Base-by-base conservation (phyloP, 2,888 invertebrate species). In the Cantharis rufa region DNA sequence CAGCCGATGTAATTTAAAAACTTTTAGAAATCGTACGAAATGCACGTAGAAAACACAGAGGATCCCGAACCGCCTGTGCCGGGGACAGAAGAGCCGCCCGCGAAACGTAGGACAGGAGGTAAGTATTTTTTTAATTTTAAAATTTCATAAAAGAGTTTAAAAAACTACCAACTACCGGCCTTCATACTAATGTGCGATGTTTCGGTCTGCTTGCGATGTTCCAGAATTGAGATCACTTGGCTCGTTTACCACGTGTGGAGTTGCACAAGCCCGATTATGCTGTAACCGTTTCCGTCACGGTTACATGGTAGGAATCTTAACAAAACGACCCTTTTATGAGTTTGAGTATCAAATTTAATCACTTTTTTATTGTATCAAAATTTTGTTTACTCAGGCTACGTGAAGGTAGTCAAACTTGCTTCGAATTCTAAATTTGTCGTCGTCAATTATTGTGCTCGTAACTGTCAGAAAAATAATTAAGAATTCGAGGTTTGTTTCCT, bases 191-290 rank as follows among this genome's bases (percentile, higher is more conserved):
- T 89, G 86, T 87, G 88, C 86, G 88, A 85, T 88, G 86, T 86
- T 85, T 85, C 86, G 86, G 86, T 89, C 88, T 89, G 89, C 89
- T 89, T 89, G 88, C 88, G 89, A 88, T 89, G 89, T 89, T 89
- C 87, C 89, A 89, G 89, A 88, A 86, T 84, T 85, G 87, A 86
- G 86, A 87, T 85, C 86, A 83, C 81, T 87, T 86, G 84, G 85
- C 83, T 86, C 85, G 86, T 86, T 66, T 85, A 85, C 86, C 86
- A 84, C 85, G 83, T 84, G 82, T 85, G 86, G 87, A 86, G 84
- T 86, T 82, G 84, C 85, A 80, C 82, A 82, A 80, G 82, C 82
- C 81, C 81, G 81, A 82, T 82, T 76, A 78, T 83, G 87, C 86
- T 86, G 86, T 87, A 86, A 86, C 86, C 85, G 84, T 84, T 85